Evolutionary conservation across 2,888 invertebrate genomes (phyloP).

Genomic region (Folsomia manolachei): DNA sequence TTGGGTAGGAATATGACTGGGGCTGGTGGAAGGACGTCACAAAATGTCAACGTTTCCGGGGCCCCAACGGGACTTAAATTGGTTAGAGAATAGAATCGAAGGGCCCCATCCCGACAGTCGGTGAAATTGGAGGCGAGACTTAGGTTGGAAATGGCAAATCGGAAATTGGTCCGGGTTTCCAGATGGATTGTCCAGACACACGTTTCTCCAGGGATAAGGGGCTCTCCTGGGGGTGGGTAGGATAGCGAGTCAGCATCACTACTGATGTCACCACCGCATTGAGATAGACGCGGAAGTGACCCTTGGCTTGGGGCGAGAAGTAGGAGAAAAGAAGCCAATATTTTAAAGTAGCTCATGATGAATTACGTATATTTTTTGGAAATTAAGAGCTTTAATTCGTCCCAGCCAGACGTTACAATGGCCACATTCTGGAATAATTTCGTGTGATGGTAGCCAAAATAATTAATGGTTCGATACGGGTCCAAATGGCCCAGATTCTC

Average conservation of each 20-base stretch:
- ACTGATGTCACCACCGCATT: neutral
- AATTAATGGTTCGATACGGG: too few species aligned
- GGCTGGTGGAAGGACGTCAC: neutral
- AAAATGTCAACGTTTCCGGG: neutral
- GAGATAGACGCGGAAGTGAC: neutral
- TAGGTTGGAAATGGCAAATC: neutral
- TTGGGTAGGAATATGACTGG: slow-evolving; percentile 19
- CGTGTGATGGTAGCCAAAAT: too few species aligned
- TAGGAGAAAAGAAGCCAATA: too few species aligned
- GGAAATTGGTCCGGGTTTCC: neutral
- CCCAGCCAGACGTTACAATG: too few species aligned
- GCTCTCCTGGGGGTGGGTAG: neutral
- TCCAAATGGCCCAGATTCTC: too few species aligned
- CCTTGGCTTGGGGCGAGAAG: too few species aligned
- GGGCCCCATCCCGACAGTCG: neutral
- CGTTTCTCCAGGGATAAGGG: neutral
- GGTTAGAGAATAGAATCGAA: neutral
- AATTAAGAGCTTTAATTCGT: too few species aligned
- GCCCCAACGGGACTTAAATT: neutral
- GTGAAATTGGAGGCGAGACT: neutral
- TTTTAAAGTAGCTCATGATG: too few species aligned
- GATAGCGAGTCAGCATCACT: neutral
- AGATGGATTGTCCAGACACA: slow-evolving; percentile 11
- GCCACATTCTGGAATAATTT: too few species aligned
- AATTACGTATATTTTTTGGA: too few species aligned